Conservation (phyloP, 2,888 invertebrate species). For the Teleogryllus oceanicus region DNA sequence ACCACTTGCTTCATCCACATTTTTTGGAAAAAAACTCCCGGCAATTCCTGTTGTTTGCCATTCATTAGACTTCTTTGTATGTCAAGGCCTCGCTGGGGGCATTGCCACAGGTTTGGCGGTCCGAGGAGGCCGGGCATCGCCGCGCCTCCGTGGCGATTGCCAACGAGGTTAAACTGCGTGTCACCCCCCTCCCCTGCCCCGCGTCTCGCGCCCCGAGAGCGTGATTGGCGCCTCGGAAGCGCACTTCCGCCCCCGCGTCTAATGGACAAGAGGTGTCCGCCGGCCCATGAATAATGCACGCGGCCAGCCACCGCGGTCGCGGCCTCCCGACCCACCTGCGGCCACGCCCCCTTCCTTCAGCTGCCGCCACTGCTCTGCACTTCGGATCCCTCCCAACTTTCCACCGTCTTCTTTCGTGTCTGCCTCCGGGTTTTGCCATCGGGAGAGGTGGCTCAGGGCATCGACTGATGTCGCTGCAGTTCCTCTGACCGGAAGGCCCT, state of each 20-base stretch:
- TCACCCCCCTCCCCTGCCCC: background rate
- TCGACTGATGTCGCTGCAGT: too few species aligned
- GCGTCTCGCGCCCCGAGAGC: background rate
- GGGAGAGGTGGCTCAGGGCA: too few species aligned
- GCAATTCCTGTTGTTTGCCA: too few species aligned
- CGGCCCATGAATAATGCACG: constrained; percentile 18
- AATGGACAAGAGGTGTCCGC: constrained; percentile 18
- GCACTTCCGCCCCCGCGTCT: constrained; percentile 3
- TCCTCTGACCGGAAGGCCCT: too few species aligned
- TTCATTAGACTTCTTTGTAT: too few species aligned
- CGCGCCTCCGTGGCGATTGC: background rate
- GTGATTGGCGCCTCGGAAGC: constrained; percentile 1
- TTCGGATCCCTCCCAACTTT: background rate
- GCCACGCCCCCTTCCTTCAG: background rate
- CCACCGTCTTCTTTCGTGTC: too few species aligned
- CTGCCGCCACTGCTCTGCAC: background rate
- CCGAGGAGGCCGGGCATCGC: background rate
- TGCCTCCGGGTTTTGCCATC: too few species aligned
- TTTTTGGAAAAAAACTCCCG: too few species aligned
- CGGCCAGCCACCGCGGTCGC: background rate
- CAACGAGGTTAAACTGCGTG: background rate
- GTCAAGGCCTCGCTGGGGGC: too few species aligned
- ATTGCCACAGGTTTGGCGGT: too few species aligned
- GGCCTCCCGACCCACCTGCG: background rate
- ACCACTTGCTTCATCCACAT: too few species aligned